phyloP scores from a whole-genome alignment of 2,888 invertebrate genomes.

The Dynastes tityus region DNA sequence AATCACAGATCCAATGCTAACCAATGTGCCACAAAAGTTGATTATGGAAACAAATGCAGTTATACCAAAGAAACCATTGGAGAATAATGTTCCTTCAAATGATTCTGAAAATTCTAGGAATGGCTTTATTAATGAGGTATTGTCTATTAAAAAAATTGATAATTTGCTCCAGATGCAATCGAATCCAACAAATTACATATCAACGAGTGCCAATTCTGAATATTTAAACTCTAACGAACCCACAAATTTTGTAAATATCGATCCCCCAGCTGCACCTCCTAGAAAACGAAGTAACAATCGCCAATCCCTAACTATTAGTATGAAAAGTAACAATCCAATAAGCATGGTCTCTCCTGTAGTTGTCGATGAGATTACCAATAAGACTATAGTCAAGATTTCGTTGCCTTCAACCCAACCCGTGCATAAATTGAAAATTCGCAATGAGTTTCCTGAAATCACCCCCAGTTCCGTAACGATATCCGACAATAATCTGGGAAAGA shows the following conservation, averaged over 20 bases:
- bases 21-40: background rate
- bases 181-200: background rate
- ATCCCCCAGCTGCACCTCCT: constrained; percentile 67
- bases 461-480: constrained; percentile 61
- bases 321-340: constrained; percentile 14
- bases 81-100: constrained; percentile 6
- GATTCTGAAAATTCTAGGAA: background rate
- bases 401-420: constrained; percentile 67
- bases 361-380: constrained; percentile 39
- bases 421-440: constrained; percentile 74
- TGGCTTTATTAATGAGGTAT: background rate
- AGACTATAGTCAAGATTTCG: constrained; percentile 61
- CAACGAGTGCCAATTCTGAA: constrained; percentile 4
- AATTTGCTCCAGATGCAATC: background rate
- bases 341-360: constrained; percentile 33
- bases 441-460: constrained; percentile 67
- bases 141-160: constrained; percentile 5
- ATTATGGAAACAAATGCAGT: background rate
- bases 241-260: background rate
- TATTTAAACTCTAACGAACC: background rate
- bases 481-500: constrained; percentile 71
- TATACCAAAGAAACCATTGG: constrained; percentile 35
- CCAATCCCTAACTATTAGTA: constrained; percentile 59
- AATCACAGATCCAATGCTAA: constrained; percentile 6
- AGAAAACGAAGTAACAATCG: constrained; percentile 68